Base-by-base conservation (phyloP, 2,797 vertebrate species). In the Urocyon cinereoargenteus region DNA sequence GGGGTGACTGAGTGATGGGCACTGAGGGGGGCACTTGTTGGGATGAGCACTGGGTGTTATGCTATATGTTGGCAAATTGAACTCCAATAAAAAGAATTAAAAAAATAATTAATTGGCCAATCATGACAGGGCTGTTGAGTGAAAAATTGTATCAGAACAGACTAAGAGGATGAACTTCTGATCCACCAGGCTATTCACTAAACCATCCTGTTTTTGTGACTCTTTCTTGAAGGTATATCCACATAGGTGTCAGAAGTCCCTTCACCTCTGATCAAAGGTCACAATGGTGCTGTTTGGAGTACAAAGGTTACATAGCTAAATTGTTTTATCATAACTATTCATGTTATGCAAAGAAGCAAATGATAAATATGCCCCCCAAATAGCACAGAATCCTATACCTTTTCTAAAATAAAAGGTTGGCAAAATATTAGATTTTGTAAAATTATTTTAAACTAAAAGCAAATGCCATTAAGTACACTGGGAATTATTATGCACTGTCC, bases 211-310 rank as follows among this genome's bases (percentile, higher is more conserved):
- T 11, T 53, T 77, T 22, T 53, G 34, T 0, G 3, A 21, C 59
- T 85, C 68, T 72, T 77, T 21, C 22, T 49, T 26, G 28, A 34
- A 34, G 40, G 28, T 14, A 22, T 9, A 4, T 68, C 62, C n/a
- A 64, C 0, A 1, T 16, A 15, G 11, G 5, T 34, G 0, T 40
- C n/a, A 53, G 0, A 18, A 18, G 26, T 8, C 28, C 64, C 4
- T n/a, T 62, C 28, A 79, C 5, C 89, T 79, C 61, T 66, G 21
- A 40, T 12, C 26, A 49, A 59, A 45, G 18, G 12, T 28, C 16
- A 21, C 4, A 16, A 64, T 6, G 40, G 16, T 73, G 19, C 16
- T 89, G 1, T 26, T 66, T 16, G 55, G 8, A 64, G 5, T 22
- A 18, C 45, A 85, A 57, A 77, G 6, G 6, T 1, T 53, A 26